These are phyloP conservation scores for Drosophila paulistorum DNA, from an alignment of 1,140 invertebrate genomes.

Conservation along the genomic window DNA sequence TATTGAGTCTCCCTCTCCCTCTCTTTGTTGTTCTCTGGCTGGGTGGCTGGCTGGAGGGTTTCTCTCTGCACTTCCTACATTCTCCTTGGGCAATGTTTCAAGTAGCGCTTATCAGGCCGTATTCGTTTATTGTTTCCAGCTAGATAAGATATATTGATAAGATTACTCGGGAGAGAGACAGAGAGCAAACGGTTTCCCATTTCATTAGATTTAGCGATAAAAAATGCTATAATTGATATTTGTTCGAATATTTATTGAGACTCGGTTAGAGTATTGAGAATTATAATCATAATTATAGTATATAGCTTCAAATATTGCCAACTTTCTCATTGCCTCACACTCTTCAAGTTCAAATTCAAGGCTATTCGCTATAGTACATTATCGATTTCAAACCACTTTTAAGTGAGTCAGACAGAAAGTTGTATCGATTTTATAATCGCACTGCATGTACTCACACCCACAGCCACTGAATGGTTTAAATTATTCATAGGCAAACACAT, in stretches of 20 bases:
- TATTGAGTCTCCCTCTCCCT: conserved; percentile 20
- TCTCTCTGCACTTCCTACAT: conserved; percentile 1
- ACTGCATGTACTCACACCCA: conserved; percentile 27
- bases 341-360: conserved; percentile 46
- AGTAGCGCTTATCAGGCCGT: conserved; percentile 55
- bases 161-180: conserved; percentile 27
- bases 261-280: too few relatives aligned
- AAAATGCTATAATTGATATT: conserved; percentile 3
- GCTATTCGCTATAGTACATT: conserved; percentile 33
- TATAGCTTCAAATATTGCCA: background rate
- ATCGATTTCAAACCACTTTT: conserved; percentile 60
- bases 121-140: conserved; percentile 49
- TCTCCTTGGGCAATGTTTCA: conserved; percentile 29
- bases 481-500: conserved; percentile 56
- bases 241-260: conserved; percentile 4
- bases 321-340: background rate
- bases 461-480: conserved; percentile 47
- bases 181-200: conserved; percentile 12
- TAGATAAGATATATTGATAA: conserved; percentile 64
- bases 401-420: conserved; percentile 57
- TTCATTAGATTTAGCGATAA: conserved; percentile 61
- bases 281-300: too few relatives aligned
- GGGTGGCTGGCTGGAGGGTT: conserved; percentile 3
- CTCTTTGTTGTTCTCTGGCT: conserved; percentile 22
- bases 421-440: conserved; percentile 72